phyloP scores from a whole-genome alignment of 2,888 invertebrate genomes.

The Cheilosia scutellata region DNA sequence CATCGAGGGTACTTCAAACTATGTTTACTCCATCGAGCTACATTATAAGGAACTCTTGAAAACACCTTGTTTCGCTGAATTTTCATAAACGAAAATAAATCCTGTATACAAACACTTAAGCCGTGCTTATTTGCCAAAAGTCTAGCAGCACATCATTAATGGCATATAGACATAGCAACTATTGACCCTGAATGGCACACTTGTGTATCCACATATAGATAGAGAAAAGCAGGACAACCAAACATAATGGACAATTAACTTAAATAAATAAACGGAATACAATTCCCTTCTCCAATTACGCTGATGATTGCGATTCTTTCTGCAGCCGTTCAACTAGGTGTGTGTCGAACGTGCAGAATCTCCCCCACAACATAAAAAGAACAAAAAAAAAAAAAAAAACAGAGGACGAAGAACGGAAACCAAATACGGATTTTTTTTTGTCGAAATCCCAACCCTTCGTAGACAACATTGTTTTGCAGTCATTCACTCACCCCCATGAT shows the following conservation, averaged over 20 bases:
- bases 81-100: too few species aligned
- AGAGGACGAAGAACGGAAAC: slow-evolving; percentile 7
- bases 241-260: slow-evolving; percentile 66
- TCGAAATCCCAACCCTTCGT: slow-evolving; percentile 25
- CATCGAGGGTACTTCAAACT: too few species aligned
- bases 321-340: slow-evolving; percentile 1
- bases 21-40: too few species aligned
- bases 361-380: slow-evolving; percentile 3
- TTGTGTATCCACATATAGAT: not conserved
- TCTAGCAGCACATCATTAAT: slow-evolving; percentile 31
- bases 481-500: not conserved
- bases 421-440: slow-evolving; percentile 21
- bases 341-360: slow-evolving; percentile 32
- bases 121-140: slow-evolving; percentile 17
- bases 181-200: slow-evolving; percentile 41
- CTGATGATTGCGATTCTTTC: slow-evolving; percentile 53
- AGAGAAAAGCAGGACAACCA: not conserved
- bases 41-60: too few species aligned
- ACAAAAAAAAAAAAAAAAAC: not conserved
- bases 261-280: slow-evolving; percentile 60
- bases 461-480: slow-evolving; percentile 33
- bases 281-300: slow-evolving; percentile 65
- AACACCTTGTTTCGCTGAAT: too few species aligned
- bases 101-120: too few species aligned
- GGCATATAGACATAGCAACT: slow-evolving; percentile 5